Evolutionary conservation across 2,113 vertebrate genomes (phyloP).

Genomic region (Athene noctua): DNA sequence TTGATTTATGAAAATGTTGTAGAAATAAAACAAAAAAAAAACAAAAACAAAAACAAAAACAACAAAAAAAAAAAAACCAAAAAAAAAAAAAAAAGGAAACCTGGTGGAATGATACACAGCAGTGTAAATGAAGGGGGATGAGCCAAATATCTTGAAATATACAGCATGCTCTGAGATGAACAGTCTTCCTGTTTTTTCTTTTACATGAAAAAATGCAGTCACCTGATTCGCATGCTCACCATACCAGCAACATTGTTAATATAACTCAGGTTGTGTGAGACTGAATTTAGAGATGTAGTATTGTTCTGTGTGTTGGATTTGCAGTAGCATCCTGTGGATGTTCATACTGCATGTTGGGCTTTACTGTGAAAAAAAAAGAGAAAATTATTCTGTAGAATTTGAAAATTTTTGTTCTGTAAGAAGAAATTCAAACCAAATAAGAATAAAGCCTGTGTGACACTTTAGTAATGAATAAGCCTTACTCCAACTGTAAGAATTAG

Average conservation of each 20-base stretch:
- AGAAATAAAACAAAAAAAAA: slow-evolving; percentile 45
- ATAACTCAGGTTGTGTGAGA: neutral
- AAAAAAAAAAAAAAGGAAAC: neutral
- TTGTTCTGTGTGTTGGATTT: neutral
- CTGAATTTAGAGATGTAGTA: neutral
- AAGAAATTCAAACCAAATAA: neutral
- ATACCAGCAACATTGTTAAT: neutral
- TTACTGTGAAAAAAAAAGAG: neutral
- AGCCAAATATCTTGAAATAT: neutral
- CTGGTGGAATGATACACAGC: neutral
- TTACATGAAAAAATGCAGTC: neutral
- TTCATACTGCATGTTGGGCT: neutral
- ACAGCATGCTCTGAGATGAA: neutral
- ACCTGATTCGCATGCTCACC: neutral
- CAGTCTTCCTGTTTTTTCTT: neutral
- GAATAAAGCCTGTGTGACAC: neutral
- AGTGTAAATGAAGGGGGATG: neutral
- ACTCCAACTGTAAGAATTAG: neutral
- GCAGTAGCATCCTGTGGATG: neutral
- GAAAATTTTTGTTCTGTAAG: neutral
- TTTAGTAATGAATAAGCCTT: neutral
- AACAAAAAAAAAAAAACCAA: neutral
- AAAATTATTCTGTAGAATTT: neutral
- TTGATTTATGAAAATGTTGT: slow-evolving; percentile 48
- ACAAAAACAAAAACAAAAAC: too few species aligned